Evolutionary conservation across 2,888 invertebrate species (phyloP), one percentile per base, ranked within the genome.

Genomic region (Acanthosepion pharaonis): DNA sequence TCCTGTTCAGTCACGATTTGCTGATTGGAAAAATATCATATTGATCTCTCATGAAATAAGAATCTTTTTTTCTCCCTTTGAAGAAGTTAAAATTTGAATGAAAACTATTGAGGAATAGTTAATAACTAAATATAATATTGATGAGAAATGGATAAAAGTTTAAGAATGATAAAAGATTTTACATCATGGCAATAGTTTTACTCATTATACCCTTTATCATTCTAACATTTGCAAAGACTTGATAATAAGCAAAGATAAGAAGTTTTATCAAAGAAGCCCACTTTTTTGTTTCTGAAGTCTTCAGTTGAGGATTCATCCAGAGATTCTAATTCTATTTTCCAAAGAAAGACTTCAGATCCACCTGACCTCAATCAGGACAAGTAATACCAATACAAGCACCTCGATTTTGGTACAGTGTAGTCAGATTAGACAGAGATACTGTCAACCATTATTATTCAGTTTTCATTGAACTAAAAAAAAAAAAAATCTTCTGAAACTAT

Each of bases 311-410:
- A 78, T 78, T n/a, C 78, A 78, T 78, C n/a, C n/a, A 78, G 15
- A 78, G 78, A 78, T 78, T 42, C 42, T 64, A 64, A 64, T 64
- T 78, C 78, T 78, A n/a, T 78, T 78, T n/a, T 78, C n/a, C 78
- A 33, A 33, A 78, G n/a, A n/a, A n/a, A 78, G 59, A 78, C 78
- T 9, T 15, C n/a, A 78, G 33, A 78, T 15, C 78, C 33, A n/a
- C 33, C 78, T 33, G n/a, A 78, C n/a, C 78, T 78, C n/a, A 18
- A 78, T 33, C 78, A 33, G 78, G n/a, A n/a, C 11, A n/a, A 33
- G 78, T 78, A 78, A 78, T 78, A 78, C 78, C 78, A 78, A 78
- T 78, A 78, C 3, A 78, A 33, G 9, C 78, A 78, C n/a, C 78
- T 78, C 78, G n/a, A 78, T 78, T 78, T 78, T n/a, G 6, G 78